Conservation (phyloP, 1,140 invertebrate genomes). For the Lepidurus arcticus region DNA sequence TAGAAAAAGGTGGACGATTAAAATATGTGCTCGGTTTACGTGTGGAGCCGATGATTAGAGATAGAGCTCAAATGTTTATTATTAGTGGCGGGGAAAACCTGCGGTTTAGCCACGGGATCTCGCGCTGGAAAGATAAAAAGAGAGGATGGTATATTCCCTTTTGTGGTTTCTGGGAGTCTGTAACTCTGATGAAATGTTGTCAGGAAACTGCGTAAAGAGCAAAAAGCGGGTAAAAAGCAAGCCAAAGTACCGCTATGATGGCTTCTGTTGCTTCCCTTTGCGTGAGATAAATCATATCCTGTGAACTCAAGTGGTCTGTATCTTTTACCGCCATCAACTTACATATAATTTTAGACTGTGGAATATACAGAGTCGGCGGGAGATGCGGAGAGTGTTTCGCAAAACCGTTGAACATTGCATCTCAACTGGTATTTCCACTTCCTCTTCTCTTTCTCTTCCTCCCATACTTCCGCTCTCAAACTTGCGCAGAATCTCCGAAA, state of each 20-base stretch:
- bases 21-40: background rate
- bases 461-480: too few relatives aligned
- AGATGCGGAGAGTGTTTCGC: background rate
- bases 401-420: background rate
- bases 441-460: background rate
- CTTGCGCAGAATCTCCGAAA: too few relatives aligned
- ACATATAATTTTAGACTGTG: background rate
- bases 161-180: background rate
- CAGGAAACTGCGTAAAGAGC: background rate
- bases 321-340: background rate
- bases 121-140: background rate
- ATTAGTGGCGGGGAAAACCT: background rate
- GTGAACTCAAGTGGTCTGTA: background rate
- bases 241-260: background rate
- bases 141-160: background rate
- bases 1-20: too few relatives aligned
- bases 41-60: background rate
- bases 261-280: background rate
- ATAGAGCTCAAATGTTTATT: background rate
- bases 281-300: slow-evolving; percentile 4
- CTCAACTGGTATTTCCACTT: background rate
- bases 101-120: background rate
- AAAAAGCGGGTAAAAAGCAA: background rate
- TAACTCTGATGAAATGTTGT: background rate
- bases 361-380: background rate